Base-by-base conservation (phyloP, 2,113 vertebrate genomes). In the Mixornis gularis region DNA sequence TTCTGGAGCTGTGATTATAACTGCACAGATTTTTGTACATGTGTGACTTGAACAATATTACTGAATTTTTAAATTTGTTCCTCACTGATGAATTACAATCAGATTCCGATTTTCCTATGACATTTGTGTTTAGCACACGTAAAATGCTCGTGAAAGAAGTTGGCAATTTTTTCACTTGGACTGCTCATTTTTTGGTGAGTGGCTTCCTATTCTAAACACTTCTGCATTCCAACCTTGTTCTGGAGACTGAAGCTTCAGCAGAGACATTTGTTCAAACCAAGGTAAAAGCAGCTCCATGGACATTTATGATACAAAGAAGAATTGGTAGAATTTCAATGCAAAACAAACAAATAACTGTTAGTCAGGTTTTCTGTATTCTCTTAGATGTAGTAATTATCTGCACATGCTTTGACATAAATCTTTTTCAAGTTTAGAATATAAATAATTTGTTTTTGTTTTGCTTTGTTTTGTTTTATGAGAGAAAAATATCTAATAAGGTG, bases 91-190 rank as follows among this genome's bases (percentile, higher is more conserved):
- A 91, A n/a, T 59, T 70, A 21, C 4, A 32, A 77, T 36, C 2
- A 70, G 14, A 64, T 78, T 58, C 65, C 80, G 19, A 0, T 25
- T 82, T 71, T 79, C 3, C 12, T 14, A 5, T 14, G 12, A 5
- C 8, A 25, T 53, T 60, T 6, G 0, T 48, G 13, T 11, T 65
- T 52, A n/a, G 15, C 14, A 15, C 0, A 0, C 30, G 7, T 38
- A 43, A 80, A 85, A 85, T 63, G 26, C 9, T 36, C 0, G 0
- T 25, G 19, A 90, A 88, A 83, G 36, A 43, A 56, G 16, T 38
- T 20, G 43, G 10, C 8, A 70, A 36, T 12, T 7, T 84, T 70
- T 59, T 82, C n/a, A 18, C 10, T 51, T 92, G 17, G 77, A 68
- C 18, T 52, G 14, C 8, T 27, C 0, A 1, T 36, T 71, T 25